phyloP scores from a whole-genome alignment of 2,113 vertebrate genomes.

The Misgurnus anguillicaudatus region DNA sequence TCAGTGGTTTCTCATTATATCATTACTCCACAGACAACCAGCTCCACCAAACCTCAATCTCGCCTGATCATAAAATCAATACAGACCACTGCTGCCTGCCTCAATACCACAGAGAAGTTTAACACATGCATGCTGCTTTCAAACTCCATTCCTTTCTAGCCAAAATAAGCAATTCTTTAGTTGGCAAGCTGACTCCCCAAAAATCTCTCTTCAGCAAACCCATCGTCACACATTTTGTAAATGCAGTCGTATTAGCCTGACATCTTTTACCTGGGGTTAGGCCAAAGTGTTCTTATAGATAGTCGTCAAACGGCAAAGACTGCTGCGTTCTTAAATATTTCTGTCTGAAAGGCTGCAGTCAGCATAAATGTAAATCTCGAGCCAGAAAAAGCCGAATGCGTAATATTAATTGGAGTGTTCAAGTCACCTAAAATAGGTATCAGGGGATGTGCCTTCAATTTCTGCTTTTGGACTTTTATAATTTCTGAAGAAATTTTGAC shows the following conservation, averaged over 20 bases:
- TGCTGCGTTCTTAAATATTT: conserved; percentile 39
- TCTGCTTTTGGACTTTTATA: background rate
- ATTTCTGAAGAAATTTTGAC: background rate
- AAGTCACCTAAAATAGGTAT: background rate
- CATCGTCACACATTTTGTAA: conserved; percentile 43
- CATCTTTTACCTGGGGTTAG: conserved; percentile 57
- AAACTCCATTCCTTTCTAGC: conserved; percentile 45
- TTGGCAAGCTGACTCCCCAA: conserved; percentile 23
- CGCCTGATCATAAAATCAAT: conserved; percentile 57
- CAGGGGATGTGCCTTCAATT: background rate
- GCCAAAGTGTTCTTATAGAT: conserved; percentile 33
- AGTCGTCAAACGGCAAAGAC: conserved; percentile 50
- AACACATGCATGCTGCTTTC: conserved; percentile 23
- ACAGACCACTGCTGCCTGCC: conserved; percentile 30
- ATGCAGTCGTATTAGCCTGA: conserved; percentile 55
- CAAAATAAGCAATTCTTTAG: conserved; percentile 47
- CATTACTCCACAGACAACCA: conserved; percentile 52
- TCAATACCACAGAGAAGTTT: conserved; percentile 25
- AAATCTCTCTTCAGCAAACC: conserved; percentile 15
- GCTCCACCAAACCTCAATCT: conserved; percentile 54
- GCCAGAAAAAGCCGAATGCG: conserved; percentile 8
- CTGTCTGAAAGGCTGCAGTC: conserved; percentile 47
- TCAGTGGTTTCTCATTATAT: conserved; percentile 57
- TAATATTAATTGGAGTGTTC: conserved; percentile 2
- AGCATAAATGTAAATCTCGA: conserved; percentile 55